Evolutionary conservation across 2,797 vertebrate genomes (phyloP).

Genomic region (Hippopotamyrus pictus): DNA sequence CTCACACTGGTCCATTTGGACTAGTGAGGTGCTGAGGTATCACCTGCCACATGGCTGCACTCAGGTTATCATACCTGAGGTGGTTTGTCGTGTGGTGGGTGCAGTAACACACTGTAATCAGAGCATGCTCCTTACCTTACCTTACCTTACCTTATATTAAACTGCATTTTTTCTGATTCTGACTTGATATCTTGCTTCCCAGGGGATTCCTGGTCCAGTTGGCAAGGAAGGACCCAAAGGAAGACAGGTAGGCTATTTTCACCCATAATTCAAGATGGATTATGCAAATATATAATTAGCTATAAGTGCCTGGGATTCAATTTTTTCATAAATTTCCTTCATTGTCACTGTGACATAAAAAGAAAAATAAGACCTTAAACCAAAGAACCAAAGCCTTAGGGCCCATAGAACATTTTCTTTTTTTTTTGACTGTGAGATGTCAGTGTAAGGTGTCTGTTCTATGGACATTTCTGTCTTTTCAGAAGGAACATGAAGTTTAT

Average conservation of each 20-base stretch:
- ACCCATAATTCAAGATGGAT: conserved; percentile 3
- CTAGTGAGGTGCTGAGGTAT: not conserved
- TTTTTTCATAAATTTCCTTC: not conserved
- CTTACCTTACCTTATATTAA: not conserved
- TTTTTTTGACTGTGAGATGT: not conserved
- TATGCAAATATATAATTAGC: conserved; percentile 10
- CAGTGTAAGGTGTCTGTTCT: not conserved
- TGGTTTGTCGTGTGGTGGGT: not conserved
- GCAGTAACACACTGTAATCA: not conserved
- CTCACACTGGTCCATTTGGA: not conserved
- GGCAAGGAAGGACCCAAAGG: conserved; percentile 86
- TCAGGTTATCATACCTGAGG: not conserved
- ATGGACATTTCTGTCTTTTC: not conserved
- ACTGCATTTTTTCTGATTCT: not conserved
- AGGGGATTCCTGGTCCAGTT: conserved; percentile 78
- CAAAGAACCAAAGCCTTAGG: not conserved
- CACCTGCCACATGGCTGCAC: not conserved
- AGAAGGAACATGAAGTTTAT: not conserved
- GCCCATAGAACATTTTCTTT: not conserved
- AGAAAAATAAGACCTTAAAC: not conserved
- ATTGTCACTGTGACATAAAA: not conserved
- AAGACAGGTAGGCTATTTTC: conserved; percentile 65
- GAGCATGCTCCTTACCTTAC: not conserved
- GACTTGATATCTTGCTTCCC: conserved; percentile 17
- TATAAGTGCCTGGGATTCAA: not conserved